Conservation (phyloP, 37 sponge, comb jelly and placozoan species). For the Dysidea cf. avara region DNA sequence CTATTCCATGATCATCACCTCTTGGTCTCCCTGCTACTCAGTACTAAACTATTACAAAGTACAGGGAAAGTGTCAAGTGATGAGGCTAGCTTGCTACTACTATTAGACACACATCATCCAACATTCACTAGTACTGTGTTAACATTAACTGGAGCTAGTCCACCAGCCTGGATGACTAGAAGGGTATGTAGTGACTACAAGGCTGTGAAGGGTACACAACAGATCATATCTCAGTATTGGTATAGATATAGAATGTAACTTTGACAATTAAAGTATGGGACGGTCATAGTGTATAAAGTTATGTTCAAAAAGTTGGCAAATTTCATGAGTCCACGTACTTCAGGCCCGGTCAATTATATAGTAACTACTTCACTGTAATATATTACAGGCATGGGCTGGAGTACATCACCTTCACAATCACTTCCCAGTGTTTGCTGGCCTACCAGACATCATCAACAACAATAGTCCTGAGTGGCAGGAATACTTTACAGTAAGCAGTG, state of each 20-base stretch:
- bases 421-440: slow-evolving; percentile 1
- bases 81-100: slow-evolving; percentile 26
- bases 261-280: no score
- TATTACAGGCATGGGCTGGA: slow-evolving; percentile 28
- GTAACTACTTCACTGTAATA: background rate
- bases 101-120: background rate
- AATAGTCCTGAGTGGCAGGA: slow-evolving; percentile 50
- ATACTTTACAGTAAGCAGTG: slow-evolving; percentile 38
- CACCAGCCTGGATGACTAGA: background rate
- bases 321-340: background rate
- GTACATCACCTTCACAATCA: slow-evolving; percentile 20
- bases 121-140: background rate
- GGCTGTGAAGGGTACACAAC: no score
- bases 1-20: slow-evolving; percentile 41
- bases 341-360: slow-evolving; percentile 17
- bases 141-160: slow-evolving; percentile 12
- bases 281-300: no score
- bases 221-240: no score
- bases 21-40: slow-evolving; percentile 37
- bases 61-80: slow-evolving; percentile 7
- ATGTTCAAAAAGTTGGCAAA: no score
- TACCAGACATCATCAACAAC: background rate
- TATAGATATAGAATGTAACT: no score
- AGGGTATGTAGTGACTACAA: background rate
- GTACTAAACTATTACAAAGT: background rate